Evolutionary conservation across 2,888 invertebrate genomes (phyloP).

Genomic region (Limulus polyphemus): DNA sequence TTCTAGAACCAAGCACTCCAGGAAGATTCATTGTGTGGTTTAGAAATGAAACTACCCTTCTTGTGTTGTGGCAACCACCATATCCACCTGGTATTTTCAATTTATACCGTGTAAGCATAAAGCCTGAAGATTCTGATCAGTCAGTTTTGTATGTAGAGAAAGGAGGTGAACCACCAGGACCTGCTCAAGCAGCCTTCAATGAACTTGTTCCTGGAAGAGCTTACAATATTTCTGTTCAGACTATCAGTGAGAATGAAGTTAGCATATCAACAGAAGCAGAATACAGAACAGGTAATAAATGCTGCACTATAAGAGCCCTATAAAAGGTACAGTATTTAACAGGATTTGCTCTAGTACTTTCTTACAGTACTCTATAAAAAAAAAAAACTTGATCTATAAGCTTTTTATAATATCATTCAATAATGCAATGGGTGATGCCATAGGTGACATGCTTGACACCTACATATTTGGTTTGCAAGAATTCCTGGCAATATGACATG

Average conservation of each 20-base stretch:
- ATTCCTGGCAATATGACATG: too few relatives aligned
- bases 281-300: conserved; percentile 53
- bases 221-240: conserved; percentile 87
- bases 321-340: too few relatives aligned
- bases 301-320: too few relatives aligned
- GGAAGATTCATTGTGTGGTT: conserved; percentile 95
- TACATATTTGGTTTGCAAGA: too few relatives aligned
- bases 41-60: conserved; percentile 82
- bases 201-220: conserved; percentile 77
- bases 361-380: too few relatives aligned
- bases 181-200: conserved; percentile 89
- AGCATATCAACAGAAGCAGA: conserved; percentile 83
- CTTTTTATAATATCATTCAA: too few relatives aligned
- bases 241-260: conserved; percentile 81
- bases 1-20: conserved; percentile 79
- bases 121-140: conserved; percentile 76
- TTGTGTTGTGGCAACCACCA: conserved; percentile 90
- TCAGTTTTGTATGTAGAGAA: conserved; percentile 82
- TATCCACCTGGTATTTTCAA: conserved; percentile 64
- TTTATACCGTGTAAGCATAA: conserved; percentile 43
- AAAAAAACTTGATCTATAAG: too few relatives aligned
- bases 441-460: too few relatives aligned
- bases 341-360: too few relatives aligned
- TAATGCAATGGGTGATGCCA: too few relatives aligned
- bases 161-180: conserved; percentile 86